Base-by-base conservation (phyloP, 2,888 invertebrate species). In the Syrista parreyssii region DNA sequence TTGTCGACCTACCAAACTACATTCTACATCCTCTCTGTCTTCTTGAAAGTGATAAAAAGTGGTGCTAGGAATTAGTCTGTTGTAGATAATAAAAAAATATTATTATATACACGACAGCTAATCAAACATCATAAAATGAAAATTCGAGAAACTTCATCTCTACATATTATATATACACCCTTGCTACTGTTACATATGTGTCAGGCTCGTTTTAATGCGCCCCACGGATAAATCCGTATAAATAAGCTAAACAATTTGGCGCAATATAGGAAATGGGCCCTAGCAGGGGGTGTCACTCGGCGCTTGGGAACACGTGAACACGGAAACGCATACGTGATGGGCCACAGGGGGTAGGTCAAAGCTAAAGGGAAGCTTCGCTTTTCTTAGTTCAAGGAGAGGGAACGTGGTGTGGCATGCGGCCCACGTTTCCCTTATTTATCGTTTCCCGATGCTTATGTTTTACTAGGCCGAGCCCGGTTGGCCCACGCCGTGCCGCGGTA, bases 391-490 rank as follows among this genome's bases (percentile, higher is more conserved):
- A 71, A 71, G 69, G 71, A 74, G 72, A 69, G 72, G 68, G 33
- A 40, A 73, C 78, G 79, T 75, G 82, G 76, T 77, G 83, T 83
- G 86, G 89, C 86, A 91, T 91, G 89, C 91, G 88, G 86, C 83
- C 90, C 91, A 91, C 91, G 91, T 91, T 89, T 90, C 88, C 89
- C 89, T 91, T 91, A 91, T 91, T 91, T 91, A 91, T 91, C 90
- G 91, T 90, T 91, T 91, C 90, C 89, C 91, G 86, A 91, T 91
- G 91, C 91, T 91, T 91, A 91, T 91, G 91, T 91, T 91, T 91
- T 90, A 90, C 91, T 90, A 91, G 91, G 88, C 89, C 83, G 82
- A 69, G 69, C 69, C 69, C 31, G 69, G 69, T 30, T 84, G 84
- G 80, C 84, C 86, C 86, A 84, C 86, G 85, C 85, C 86, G 83